Percentiles rank a stretch among this genome's conserved stretches.
Evolutionary conservation across 1,140 invertebrate species (phyloP).

Genomic region (Drosophila lacteicornis): DNA sequence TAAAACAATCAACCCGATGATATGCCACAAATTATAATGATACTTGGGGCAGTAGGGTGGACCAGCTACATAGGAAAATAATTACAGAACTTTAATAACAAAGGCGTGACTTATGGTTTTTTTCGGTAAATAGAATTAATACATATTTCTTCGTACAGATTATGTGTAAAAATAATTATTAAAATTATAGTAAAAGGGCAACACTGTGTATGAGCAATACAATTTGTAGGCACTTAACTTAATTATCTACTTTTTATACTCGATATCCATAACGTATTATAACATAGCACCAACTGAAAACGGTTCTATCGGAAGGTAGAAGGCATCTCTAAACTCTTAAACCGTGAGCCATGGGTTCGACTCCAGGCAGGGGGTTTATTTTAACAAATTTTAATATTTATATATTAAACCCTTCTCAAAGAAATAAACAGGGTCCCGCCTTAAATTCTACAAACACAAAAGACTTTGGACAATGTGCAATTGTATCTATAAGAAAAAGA

Average conservation of each 20-base stretch:
- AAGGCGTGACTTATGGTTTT: neutral
- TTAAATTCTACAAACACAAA: conserved; percentile 6
- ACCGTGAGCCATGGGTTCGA: too few species aligned
- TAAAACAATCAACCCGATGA: conserved; percentile 62
- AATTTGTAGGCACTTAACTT: neutral
- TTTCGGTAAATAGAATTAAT: neutral
- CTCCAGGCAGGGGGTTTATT: too few species aligned
- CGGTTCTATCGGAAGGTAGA: too few species aligned
- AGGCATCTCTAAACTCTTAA: too few species aligned
- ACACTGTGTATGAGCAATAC: conserved; percentile 6
- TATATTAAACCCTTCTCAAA: neutral
- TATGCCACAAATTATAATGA: conserved; percentile 47
- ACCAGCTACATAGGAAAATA: neutral
- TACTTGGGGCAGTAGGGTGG: conserved; percentile 28
- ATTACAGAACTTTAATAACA: conserved; percentile 1
- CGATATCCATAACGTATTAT: too few species aligned
- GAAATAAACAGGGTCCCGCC: neutral
- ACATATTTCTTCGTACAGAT: neutral
- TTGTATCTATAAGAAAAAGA: conserved; percentile 13
- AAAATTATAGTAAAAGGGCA: neutral
- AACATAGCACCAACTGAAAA: too few species aligned
- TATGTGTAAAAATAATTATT: neutral
- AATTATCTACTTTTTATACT: neutral
- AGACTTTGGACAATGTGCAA: neutral
- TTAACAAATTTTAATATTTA: too few species aligned